Evolutionary conservation across 30 jellyfish, hydroid and myxozoan genomes (phyloP).

Genomic region (Cassiopea xamachana): DNA sequence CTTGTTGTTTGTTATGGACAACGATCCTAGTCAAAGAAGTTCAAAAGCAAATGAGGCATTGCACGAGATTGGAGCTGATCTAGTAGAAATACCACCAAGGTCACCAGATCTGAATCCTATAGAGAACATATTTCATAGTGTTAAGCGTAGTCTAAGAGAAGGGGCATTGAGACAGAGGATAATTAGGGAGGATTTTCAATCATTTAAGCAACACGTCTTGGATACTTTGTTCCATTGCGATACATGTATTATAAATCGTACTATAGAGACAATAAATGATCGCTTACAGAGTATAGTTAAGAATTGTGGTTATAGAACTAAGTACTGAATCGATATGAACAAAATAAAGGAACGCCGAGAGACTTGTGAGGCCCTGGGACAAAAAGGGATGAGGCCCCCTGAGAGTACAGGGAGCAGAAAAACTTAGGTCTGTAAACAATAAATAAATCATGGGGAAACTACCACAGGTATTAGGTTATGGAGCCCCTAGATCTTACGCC

Average conservation of each 20-base stretch:
- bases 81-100: slow-evolving; percentile 28
- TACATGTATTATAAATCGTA: slow-evolving; percentile 10
- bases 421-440: too few species aligned
- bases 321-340: background rate
- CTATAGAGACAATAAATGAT: slow-evolving; percentile 17
- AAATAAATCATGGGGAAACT: too few species aligned
- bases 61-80: slow-evolving; percentile 13
- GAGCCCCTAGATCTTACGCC: too few species aligned
- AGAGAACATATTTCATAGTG: slow-evolving; percentile 22
- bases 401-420: too few species aligned
- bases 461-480: too few species aligned
- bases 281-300: slow-evolving; percentile 1
- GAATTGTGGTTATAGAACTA: slow-evolving; percentile 21
- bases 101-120: slow-evolving; percentile 52
- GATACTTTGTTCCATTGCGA: background rate
- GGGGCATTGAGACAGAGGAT: slow-evolving; percentile 16
- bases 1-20: slow-evolving; percentile 17
- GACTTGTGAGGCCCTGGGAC: too few species aligned
- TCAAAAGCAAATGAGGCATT: slow-evolving; percentile 16
- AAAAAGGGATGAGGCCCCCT: too few species aligned
- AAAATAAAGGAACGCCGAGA: too few species aligned
- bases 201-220: slow-evolving; percentile 2
- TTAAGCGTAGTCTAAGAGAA: background rate
- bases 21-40: slow-evolving; percentile 42
- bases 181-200: slow-evolving; percentile 8